phyloP scores from a whole-genome alignment of 2,113 vertebrate genomes.

The Sialia sialis region DNA sequence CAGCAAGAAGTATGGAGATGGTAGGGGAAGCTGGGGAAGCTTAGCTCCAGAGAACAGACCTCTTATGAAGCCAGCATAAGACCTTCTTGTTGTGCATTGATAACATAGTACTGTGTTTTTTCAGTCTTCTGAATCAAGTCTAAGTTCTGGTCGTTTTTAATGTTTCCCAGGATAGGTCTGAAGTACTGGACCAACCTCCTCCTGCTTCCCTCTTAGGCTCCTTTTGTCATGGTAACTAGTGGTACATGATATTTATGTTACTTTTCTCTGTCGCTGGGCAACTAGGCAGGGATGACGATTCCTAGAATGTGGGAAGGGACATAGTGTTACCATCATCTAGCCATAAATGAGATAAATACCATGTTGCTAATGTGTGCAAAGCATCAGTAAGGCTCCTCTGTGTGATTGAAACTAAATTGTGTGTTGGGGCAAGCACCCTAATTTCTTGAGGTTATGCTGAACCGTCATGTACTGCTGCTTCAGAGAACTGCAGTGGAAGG shows the following conservation, averaged over 20 bases:
- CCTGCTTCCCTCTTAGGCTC: neutral
- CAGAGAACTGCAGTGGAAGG: neutral
- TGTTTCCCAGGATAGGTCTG: neutral
- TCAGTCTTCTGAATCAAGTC: neutral
- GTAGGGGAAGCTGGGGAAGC: neutral
- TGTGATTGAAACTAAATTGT: neutral
- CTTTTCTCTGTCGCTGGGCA: neutral
- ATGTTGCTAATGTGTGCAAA: neutral
- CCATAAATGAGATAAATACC: neutral
- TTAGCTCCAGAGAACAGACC: neutral
- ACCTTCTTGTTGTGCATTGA: rapidly evolving
- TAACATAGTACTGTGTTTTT: neutral
- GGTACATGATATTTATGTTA: neutral
- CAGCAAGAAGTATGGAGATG: neutral
- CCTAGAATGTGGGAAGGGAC: neutral
- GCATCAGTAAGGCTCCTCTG: neutral
- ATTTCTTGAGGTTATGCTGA: neutral
- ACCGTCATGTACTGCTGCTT: neutral
- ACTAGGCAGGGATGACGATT: neutral
- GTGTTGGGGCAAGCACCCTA: neutral
- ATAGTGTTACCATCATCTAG: neutral
- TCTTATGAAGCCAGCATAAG: neutral
- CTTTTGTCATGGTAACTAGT: neutral
- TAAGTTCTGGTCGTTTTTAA: neutral
- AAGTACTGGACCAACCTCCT: neutral